Evolutionary conservation across 1,140 invertebrate genomes (phyloP).

Genomic region (Zophobas atratus): DNA sequence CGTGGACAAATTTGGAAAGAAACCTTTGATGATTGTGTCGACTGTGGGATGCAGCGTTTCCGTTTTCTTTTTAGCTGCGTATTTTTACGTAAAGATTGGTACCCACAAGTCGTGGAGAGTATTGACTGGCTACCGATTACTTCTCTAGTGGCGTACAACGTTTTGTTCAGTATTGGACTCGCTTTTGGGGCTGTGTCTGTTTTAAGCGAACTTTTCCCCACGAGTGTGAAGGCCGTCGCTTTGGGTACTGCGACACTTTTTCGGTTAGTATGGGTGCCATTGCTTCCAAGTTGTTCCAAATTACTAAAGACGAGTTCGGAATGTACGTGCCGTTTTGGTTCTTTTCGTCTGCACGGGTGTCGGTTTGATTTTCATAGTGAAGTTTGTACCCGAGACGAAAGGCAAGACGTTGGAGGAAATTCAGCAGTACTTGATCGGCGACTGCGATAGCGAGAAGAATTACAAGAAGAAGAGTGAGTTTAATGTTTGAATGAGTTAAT

Average conservation of each 20-base stretch:
- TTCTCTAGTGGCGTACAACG: slow-evolving; percentile 78
- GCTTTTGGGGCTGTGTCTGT: slow-evolving; percentile 80
- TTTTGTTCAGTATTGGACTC: slow-evolving; percentile 79
- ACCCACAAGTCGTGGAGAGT: slow-evolving; percentile 57
- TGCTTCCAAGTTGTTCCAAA: slow-evolving; percentile 82
- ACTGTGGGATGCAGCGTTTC: slow-evolving; percentile 71
- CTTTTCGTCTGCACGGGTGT: slow-evolving; percentile 78
- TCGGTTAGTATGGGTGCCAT: slow-evolving; percentile 82
- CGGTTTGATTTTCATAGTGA: slow-evolving; percentile 75
- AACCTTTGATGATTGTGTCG: slow-evolving; percentile 78
- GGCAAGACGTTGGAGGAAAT: slow-evolving; percentile 79
- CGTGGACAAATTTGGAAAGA: slow-evolving; percentile 82
- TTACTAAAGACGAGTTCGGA: slow-evolving; percentile 72
- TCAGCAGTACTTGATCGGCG: slow-evolving; percentile 59
- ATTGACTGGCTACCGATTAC: slow-evolving; percentile 69
- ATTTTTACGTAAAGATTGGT: slow-evolving; percentile 72
- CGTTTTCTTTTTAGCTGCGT: slow-evolving; percentile 73
- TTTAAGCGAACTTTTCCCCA: slow-evolving; percentile 82
- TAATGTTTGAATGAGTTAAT: slow-evolving; percentile 23
- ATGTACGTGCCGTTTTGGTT: slow-evolving; percentile 81
- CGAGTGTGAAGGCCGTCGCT: slow-evolving; percentile 78
- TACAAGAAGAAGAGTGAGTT: slow-evolving; percentile 30
- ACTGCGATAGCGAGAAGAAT: slow-evolving; percentile 46
- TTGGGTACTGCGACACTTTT: slow-evolving; percentile 79
- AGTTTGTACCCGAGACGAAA: slow-evolving; percentile 86